A percentile compares a stretch with the other conserved stretches of the same genome.
Evolutionary conservation across 2,888 invertebrate species (phyloP).

Genomic region (Clanis bilineata): DNA sequence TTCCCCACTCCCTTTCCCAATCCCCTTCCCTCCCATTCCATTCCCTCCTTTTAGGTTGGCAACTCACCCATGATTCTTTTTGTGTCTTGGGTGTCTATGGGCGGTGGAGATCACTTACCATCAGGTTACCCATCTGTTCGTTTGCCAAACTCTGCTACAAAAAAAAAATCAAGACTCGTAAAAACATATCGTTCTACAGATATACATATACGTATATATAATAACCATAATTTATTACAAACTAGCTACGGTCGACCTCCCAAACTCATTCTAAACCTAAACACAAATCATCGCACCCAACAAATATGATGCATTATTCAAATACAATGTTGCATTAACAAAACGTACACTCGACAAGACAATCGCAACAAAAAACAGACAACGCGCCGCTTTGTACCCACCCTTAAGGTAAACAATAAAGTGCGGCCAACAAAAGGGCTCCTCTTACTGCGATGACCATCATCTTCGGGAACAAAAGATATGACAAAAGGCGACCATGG

Average conservation of each 20-base stretch:
- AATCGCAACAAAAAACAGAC: conserved; percentile 8
- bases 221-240: no score
- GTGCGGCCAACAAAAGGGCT: conserved; percentile 56
- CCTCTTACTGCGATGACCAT: conserved; percentile 61
- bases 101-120: no score
- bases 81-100: no score
- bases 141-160: no score
- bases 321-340: conserved; percentile 4
- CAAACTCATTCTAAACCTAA: neutral
- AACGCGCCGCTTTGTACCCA: conserved; percentile 17
- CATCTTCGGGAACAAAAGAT: conserved; percentile 59
- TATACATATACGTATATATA: no score
- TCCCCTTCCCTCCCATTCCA: no score
- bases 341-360: conserved; percentile 2
- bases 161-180: no score
- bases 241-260: neutral
- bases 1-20: no score
- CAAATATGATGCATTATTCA: neutral
- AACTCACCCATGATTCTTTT: no score
- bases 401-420: conserved; percentile 46
- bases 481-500: conserved; percentile 32
- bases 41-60: no score
- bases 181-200: no score
- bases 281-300: neutral
- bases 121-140: no score